Evolutionary conservation across 2,797 vertebrate genomes (phyloP).

Genomic region (Limosa lapponica): DNA sequence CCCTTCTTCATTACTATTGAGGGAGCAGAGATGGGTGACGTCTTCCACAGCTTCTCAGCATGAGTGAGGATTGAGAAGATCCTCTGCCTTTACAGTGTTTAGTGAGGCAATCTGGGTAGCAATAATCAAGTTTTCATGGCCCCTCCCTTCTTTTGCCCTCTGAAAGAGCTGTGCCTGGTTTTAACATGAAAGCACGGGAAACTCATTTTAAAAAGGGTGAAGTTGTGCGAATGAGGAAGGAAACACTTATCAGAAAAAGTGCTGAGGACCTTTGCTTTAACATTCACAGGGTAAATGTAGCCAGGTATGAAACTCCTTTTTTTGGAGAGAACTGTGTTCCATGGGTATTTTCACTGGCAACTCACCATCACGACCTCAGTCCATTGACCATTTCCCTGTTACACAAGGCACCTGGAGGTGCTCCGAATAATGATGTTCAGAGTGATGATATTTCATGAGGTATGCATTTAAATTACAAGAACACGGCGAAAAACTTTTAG

Average conservation of each 20-base stretch:
- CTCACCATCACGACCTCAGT: background rate
- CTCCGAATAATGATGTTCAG: background rate
- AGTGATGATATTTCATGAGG: background rate
- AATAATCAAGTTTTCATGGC: background rate
- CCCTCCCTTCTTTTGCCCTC: background rate
- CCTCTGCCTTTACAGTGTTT: background rate
- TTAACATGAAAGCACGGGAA: background rate
- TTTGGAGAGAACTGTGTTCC: background rate
- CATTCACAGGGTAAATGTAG: background rate
- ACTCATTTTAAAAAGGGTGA: background rate
- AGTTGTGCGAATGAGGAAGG: background rate
- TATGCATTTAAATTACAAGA: background rate
- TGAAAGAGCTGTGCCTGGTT: background rate
- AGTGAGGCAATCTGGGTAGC: background rate
- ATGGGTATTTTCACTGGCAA: background rate
- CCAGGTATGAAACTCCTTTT: background rate
- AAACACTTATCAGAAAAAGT: background rate
- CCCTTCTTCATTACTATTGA: background rate
- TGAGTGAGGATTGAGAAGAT: background rate
- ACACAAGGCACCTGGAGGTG: background rate
- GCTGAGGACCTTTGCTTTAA: background rate
- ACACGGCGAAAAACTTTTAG: background rate
- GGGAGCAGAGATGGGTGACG: background rate
- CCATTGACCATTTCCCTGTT: background rate
- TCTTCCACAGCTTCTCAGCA: background rate